phyloP scores from a whole-genome alignment of 2,888 invertebrate genomes.

The Ferrisia virgata region DNA sequence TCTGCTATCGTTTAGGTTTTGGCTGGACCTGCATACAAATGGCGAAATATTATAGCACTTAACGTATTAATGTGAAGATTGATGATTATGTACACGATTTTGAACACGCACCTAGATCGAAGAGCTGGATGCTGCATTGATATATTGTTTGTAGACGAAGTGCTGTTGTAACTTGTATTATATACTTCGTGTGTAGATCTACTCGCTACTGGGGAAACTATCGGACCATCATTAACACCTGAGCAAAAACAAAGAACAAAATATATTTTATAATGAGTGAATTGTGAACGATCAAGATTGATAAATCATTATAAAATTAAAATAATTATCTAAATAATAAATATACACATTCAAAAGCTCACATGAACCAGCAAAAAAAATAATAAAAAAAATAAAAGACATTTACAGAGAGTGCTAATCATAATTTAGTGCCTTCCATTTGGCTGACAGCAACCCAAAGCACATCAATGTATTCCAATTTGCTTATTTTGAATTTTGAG shows the following conservation, averaged over 20 bases:
- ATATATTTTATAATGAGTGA: background rate
- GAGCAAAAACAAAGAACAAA: background rate
- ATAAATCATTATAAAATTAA: too few species aligned
- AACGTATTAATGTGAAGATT: background rate
- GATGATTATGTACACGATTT: background rate
- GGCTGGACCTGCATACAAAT: constrained; percentile 55
- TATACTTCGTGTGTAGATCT: constrained; percentile 61
- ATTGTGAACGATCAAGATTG: background rate
- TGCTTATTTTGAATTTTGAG: too few species aligned
- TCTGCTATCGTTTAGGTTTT: constrained; percentile 57
- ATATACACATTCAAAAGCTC: background rate
- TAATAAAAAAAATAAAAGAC: too few species aligned
- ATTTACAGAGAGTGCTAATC: background rate
- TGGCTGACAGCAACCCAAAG: too few species aligned
- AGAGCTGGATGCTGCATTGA: constrained; percentile 50
- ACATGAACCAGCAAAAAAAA: too few species aligned
- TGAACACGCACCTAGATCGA: constrained; percentile 50
- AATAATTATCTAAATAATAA: too few species aligned
- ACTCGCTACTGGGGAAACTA: constrained; percentile 48
- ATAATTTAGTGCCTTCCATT: background rate
- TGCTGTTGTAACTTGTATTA: constrained; percentile 65
- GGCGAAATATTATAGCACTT: background rate
- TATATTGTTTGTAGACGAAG: constrained; percentile 64
- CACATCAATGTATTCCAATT: too few species aligned
- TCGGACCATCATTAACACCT: constrained; percentile 48